Percentiles rank a stretch among this genome's conserved stretches.
Evolutionary conservation across 2,797 vertebrate species (phyloP).

Genomic region (Harpagifer antarcticus): DNA sequence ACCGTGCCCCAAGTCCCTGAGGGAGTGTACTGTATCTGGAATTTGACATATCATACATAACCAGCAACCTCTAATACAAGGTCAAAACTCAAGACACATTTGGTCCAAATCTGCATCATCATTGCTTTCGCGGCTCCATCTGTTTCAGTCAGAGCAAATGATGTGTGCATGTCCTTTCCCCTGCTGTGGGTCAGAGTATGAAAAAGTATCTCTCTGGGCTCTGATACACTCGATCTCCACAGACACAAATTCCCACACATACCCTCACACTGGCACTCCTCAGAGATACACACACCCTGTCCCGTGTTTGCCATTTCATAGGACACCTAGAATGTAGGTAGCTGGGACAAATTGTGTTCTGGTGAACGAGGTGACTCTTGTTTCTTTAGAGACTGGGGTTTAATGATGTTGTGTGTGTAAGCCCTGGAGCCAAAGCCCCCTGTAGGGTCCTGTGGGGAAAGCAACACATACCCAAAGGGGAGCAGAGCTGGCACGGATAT

Average conservation of each 20-base stretch:
- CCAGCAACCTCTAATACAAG: slow-evolving; percentile 47
- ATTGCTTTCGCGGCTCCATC: slow-evolving; percentile 20
- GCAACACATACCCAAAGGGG: slow-evolving; percentile 22
- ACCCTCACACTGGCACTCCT: slow-evolving; percentile 22
- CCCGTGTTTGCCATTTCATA: slow-evolving; percentile 42
- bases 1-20: not conserved
- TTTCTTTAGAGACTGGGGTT: slow-evolving; percentile 65
- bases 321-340: slow-evolving; percentile 68
- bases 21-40: slow-evolving; percentile 29
- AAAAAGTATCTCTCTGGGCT: slow-evolving; percentile 45
- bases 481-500: not conserved
- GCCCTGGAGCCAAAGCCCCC: slow-evolving; percentile 23
- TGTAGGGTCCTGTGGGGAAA: slow-evolving; percentile 22
- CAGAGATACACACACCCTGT: slow-evolving; percentile 41
- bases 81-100: slow-evolving; percentile 29
- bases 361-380: slow-evolving; percentile 60
- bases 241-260: slow-evolving; percentile 46
- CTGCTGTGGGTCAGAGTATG: slow-evolving; percentile 46
- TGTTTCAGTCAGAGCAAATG: slow-evolving; percentile 50
- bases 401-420: slow-evolving; percentile 65
- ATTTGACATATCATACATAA: slow-evolving; percentile 46
- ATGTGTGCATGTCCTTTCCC: slow-evolving; percentile 43
- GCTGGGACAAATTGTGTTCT: slow-evolving; percentile 69
- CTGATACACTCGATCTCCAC: slow-evolving; percentile 19
- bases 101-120: slow-evolving; percentile 35